phyloP scores from a whole-genome alignment of 2,797 vertebrate species.

The Naso thynnoides region DNA sequence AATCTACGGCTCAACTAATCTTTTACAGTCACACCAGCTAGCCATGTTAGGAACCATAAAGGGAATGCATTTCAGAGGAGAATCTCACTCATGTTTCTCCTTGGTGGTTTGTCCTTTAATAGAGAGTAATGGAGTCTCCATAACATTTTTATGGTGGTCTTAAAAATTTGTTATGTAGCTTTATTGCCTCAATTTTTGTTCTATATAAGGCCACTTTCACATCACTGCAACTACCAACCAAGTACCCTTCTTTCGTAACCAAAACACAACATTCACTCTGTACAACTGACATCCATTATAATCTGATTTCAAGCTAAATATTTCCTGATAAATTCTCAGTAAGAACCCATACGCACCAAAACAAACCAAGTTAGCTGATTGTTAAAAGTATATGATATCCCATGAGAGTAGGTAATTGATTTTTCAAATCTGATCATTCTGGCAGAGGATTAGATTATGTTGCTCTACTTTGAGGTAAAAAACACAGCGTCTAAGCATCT shows the following conservation, averaged over 20 bases:
- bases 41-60: slow-evolving; percentile 27
- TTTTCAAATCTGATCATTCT: slow-evolving; percentile 66
- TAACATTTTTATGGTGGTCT: slow-evolving; percentile 16
- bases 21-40: slow-evolving; percentile 9
- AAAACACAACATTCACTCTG: not conserved
- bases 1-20: slow-evolving; percentile 23
- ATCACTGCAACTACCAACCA: not conserved
- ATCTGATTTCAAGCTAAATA: not conserved
- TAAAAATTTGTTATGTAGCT: slow-evolving; percentile 28
- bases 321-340: slow-evolving; percentile 5
- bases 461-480: slow-evolving; percentile 44
- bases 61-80: slow-evolving; percentile 4
- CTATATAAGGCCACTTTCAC: slow-evolving; percentile 21
- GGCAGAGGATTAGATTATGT: slow-evolving; percentile 53
- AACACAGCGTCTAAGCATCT: slow-evolving; percentile 45
- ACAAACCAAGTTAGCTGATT: slow-evolving; percentile 37
- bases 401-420: slow-evolving; percentile 60
- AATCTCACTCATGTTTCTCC: slow-evolving; percentile 25
- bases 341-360: slow-evolving; percentile 3
- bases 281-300: not conserved
- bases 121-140: slow-evolving; percentile 17
- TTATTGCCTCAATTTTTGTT: slow-evolving; percentile 22
- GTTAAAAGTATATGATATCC: slow-evolving; percentile 48
- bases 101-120: slow-evolving; percentile 39
- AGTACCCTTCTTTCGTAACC: slow-evolving; percentile 2